Evolutionary conservation across 2,113 vertebrate species (phyloP).

Genomic region (Onychostoma macrolepis): DNA sequence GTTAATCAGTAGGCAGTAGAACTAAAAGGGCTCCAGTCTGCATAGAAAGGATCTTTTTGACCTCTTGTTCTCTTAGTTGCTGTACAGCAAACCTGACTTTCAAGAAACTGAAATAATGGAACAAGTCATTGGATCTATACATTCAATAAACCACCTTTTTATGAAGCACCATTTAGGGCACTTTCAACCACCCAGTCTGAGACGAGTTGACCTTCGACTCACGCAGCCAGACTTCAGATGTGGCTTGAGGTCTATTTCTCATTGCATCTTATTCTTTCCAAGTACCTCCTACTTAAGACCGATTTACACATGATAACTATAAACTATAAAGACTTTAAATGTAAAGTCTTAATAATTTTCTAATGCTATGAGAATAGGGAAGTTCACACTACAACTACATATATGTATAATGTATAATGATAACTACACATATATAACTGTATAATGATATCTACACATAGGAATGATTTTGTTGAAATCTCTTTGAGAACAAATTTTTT

Average conservation of each 20-base stretch:
- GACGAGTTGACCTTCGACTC: not conserved
- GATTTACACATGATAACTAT: not conserved
- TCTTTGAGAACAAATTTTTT: too few relatives aligned
- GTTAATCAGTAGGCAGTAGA: slow-evolving; percentile 18
- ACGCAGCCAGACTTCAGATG: not conserved
- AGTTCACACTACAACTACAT: too few relatives aligned
- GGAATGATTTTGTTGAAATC: too few relatives aligned
- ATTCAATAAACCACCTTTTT: not conserved
- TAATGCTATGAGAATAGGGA: too few relatives aligned
- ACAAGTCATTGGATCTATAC: not conserved
- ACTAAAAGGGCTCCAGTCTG: not conserved
- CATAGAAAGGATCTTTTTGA: not conserved
- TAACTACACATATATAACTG: too few relatives aligned
- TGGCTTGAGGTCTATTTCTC: not conserved
- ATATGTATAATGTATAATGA: too few relatives aligned
- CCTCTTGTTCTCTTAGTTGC: not conserved
- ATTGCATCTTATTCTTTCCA: not conserved
- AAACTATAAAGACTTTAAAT: too few relatives aligned
- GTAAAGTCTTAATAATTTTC: too few relatives aligned
- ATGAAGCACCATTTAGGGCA: not conserved
- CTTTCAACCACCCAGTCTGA: not conserved
- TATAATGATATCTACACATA: too few relatives aligned
- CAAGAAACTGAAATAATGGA: not conserved
- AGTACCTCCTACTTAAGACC: not conserved
- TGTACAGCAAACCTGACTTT: not conserved